phyloP scores from a whole-genome alignment of 2,888 invertebrate species.

The Hermaeophaga mercurialis region DNA sequence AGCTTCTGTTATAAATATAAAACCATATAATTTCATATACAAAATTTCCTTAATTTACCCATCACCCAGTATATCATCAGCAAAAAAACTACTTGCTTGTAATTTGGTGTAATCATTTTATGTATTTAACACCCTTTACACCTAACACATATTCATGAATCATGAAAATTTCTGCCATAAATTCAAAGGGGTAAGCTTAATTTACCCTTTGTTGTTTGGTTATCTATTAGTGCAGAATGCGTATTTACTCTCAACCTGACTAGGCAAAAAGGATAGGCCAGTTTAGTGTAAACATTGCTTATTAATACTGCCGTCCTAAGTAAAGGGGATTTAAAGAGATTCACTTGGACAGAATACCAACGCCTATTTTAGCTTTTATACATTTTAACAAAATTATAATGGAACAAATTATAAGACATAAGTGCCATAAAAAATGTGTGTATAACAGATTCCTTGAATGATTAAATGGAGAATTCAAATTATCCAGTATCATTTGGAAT shows the following conservation, averaged over 20 bases:
- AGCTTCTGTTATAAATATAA: too few relatives aligned
- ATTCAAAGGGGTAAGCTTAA: slow-evolving; percentile 10
- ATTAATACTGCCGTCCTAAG: too few relatives aligned
- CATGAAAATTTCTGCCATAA: slow-evolving; percentile 9
- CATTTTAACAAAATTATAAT: too few relatives aligned
- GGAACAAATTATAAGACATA: too few relatives aligned
- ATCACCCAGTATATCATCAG: not conserved
- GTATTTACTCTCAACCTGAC: slow-evolving; percentile 8
- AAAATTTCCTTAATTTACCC: too few relatives aligned
- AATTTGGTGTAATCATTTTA: not conserved
- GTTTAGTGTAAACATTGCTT: slow-evolving; percentile 2
- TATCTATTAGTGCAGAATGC: slow-evolving; percentile 15
- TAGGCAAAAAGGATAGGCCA: not conserved
- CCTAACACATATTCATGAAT: slow-evolving; percentile 1
- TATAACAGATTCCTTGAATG: too few relatives aligned
- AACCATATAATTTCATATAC: too few relatives aligned
- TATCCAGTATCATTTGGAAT: too few relatives aligned
- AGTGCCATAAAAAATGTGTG: too few relatives aligned
- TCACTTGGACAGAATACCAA: too few relatives aligned
- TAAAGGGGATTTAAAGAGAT: not conserved
- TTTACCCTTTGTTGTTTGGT: slow-evolving; percentile 11
- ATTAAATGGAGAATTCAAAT: too few relatives aligned
- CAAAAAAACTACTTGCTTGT: not conserved
- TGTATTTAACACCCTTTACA: slow-evolving; percentile 2
- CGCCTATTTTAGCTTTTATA: too few relatives aligned